Evolutionary conservation across 2,888 invertebrate genomes (phyloP).

Genomic region (Ametastegia equiseti): DNA sequence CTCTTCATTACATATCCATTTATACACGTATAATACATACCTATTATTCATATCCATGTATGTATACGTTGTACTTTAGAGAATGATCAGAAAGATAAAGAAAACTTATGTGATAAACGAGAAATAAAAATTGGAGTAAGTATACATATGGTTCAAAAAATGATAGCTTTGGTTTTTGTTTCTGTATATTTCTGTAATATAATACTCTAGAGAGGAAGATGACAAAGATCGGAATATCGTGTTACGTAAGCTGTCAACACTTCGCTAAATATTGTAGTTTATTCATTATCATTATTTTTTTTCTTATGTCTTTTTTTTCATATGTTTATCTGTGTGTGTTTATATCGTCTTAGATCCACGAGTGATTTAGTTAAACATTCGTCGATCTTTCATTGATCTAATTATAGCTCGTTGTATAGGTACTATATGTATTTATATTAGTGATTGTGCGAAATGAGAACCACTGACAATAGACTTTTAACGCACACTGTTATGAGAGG

Average conservation of each 20-base stretch:
- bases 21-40: no score
- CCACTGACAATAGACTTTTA: conserved; percentile 41
- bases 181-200: neutral
- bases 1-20: no score
- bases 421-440: neutral
- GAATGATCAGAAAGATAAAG: no score
- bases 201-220: neutral
- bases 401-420: neutral
- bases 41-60: no score
- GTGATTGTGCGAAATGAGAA: conserved; percentile 8
- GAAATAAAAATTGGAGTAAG: no score
- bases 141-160: neutral
- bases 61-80: no score
- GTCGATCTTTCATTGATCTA: neutral
- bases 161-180: neutral
- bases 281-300: neutral
- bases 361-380: neutral
- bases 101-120: no score
- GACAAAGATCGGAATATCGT: neutral
- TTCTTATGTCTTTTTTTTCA: no score
- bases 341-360: neutral
- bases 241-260: neutral
- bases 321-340: no score
- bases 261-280: neutral
- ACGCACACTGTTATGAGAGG: no score